Evolutionary conservation across 2,113 vertebrate genomes (phyloP).

Genomic region (Chloebia gouldiae): DNA sequence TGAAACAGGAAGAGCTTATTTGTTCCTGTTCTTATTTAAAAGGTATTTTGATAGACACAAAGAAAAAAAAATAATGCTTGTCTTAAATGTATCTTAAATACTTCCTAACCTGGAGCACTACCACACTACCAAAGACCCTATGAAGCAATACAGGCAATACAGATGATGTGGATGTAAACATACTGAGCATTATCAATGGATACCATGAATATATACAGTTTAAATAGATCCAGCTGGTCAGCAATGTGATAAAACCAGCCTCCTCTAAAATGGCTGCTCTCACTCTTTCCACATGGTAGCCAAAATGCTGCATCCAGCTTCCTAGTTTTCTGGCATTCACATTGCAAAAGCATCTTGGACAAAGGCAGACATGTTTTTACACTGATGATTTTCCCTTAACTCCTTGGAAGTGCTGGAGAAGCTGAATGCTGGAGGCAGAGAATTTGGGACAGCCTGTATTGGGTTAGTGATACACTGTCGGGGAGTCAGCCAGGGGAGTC

Average conservation of each 20-base stretch:
- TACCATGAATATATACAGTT: background rate
- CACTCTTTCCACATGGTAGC: background rate
- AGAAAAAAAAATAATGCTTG: background rate
- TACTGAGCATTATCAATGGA: background rate
- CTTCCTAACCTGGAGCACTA: background rate
- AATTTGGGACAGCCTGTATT: background rate
- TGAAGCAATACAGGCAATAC: background rate
- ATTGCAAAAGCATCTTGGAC: background rate
- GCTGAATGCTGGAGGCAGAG: background rate
- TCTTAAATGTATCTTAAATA: background rate
- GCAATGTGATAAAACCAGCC: background rate
- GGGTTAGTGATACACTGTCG: background rate
- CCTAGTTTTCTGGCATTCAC: background rate
- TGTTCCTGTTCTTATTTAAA: background rate
- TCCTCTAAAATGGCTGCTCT: background rate
- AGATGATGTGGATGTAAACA: background rate
- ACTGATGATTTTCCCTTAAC: rapidly evolving
- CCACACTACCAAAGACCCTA: background rate
- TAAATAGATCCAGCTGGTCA: background rate
- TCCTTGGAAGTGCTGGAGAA: background rate
- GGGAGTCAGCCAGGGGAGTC: background rate
- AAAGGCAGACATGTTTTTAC: background rate
- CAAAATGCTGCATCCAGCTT: background rate
- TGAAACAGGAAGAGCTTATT: conserved; percentile 16
- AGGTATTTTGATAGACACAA: background rate